Evolutionary conservation across 2,113 vertebrate species (phyloP).

Genomic region (Neotragus pygmaeus): DNA sequence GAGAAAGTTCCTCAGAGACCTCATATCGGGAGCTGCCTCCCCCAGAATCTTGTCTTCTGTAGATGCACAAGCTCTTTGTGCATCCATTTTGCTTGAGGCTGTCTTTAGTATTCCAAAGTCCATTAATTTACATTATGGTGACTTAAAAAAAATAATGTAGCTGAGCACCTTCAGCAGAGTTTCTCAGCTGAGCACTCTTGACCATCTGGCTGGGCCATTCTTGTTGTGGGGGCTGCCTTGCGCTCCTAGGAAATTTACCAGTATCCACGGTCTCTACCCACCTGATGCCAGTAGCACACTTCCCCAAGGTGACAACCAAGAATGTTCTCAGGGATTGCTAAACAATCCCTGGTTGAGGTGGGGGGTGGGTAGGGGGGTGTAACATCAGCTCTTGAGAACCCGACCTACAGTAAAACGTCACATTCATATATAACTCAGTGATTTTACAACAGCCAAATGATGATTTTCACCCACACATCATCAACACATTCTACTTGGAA

Average conservation of each 20-base stretch:
- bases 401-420: neutral
- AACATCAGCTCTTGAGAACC: neutral
- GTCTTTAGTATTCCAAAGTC: neutral
- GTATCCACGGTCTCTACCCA: neutral
- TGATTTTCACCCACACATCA: neutral
- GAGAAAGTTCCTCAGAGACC: neutral
- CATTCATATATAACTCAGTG: neutral
- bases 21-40: neutral
- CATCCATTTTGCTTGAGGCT: neutral
- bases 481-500: neutral
- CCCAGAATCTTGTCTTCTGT: fast-evolving
- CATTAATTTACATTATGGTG: neutral
- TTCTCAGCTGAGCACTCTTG: neutral
- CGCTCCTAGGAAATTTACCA: fast-evolving
- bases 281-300: fast-evolving
- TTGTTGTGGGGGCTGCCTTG: neutral
- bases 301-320: neutral
- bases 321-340: neutral
- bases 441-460: neutral
- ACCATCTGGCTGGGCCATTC: fast-evolving
- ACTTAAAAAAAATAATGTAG: neutral
- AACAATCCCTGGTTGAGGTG: neutral
- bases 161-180: neutral
- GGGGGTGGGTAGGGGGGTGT: neutral
- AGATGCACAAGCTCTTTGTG: neutral